Base-by-base conservation (phyloP, 2,888 invertebrate genomes). In the Subacronicta megacephala region DNA sequence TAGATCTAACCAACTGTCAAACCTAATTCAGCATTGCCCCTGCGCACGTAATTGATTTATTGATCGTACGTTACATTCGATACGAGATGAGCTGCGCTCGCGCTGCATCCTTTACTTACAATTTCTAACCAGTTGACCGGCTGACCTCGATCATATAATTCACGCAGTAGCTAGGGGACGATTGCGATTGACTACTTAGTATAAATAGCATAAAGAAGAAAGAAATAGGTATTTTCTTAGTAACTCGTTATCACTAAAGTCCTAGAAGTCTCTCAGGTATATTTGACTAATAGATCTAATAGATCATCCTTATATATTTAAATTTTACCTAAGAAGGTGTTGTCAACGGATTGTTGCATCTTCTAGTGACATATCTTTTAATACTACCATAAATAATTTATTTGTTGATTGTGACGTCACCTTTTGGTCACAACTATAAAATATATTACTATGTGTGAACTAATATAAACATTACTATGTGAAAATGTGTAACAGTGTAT, bases 51-150 rank as follows among this genome's bases (percentile, higher is more conserved):
- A 94, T 94, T 94, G 94, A 94, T 94, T 94, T 94, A 94, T 93
- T 93, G 94, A 93, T 93, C 92, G 89, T 94, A 90, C 88, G 90
- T 94, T 91, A 93, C 87, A 90, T 93, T 94, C 93, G 94, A 93
- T 94, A 90, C 85, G 88, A 85, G 84, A 87, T 87, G 85, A 84
- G 80, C 80, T 80, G 86, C 84, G 82, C 78, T 74, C 68, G 81
- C 82, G 81, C 83, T 80, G 90, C 90, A 90, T 90, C 90, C 90
- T 89, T 83, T 67, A 71, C 77, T 75, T 57, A 73, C 69, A 77
- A 83, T 81, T 82, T 81, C 84, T 85, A 81, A 75, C 84, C 84
- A 86, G 84, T 91, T 93, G 89, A 92, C 93, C 89, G 86, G 78
- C 80, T 93, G 92, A 93, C 93, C 93, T 92, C 80, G 72, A 76